Evolutionary conservation across 1,140 invertebrate genomes (phyloP), one percentile per base, ranked within the genome.

Genomic region (Acromyrmex charruanus): DNA sequence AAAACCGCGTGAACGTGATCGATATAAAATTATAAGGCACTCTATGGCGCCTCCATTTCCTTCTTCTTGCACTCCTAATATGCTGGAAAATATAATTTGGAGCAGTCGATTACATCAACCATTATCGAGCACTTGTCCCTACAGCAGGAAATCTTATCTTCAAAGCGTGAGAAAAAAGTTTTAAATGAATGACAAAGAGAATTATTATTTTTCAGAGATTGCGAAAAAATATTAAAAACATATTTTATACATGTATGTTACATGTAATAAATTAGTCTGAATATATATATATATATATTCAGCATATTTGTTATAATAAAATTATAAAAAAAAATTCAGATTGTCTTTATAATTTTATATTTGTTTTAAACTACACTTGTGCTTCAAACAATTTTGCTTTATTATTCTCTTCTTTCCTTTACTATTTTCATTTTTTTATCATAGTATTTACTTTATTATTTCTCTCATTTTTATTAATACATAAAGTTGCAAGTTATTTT

Each of bases 41-140:
- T 88, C 53, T 31, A 88, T 71, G 35, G 69, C 58, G 18, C 68
- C 66, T 16, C 68, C 61, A 77, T 71, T 85, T 39, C n/a, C 39
- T 49, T 68, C 71, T 59, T 85, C 74, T 85, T 18, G 66, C 58
- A 85, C 28, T 69, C 75, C 66, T 87, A 86, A 86, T 51, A 25
- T 84, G 66, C 71, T 65, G 71, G 65, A 69, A 77, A 88, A 87
- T 79, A 58, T 85, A 88, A 92, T 92, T 90, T 88, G 87, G 53
- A 25, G n/a, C 87, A 86, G 91, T 88, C 89, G 88, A 91, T 89
- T 91, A 86, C 87, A 85, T 85, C 39, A 71, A 61, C 68, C 51
- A 59, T 71, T 81, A 81, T 81, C 65, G 66, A 71, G 53, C 21
- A 55, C 65, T 55, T 39, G 49, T 25, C 31, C 21, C 31, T 21